Evolutionary conservation across 2,888 invertebrate genomes (phyloP), one percentile per base, ranked within the genome.

Genomic region (Malthinus seriepunctatus): DNA sequence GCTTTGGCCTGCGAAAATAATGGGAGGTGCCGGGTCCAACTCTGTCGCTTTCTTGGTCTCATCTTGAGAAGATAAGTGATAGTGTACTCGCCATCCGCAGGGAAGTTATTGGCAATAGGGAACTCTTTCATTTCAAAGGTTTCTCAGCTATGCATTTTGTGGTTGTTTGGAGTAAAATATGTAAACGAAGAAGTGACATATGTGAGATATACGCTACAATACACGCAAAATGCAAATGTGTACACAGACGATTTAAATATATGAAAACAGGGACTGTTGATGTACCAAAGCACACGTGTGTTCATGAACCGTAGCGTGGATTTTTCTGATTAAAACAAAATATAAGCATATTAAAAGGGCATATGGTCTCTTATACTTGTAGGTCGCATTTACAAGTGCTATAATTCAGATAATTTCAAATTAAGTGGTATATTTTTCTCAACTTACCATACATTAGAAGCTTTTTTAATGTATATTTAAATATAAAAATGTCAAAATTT

Each of bases 221-320:
- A 67, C 71, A 73, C 70, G 73, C 73, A 72, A 74, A 73, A 75
- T 75, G 74, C 69, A 74, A 75, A 75, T 75, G 70, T 57, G 68
- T 64, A 69, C 66, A 67, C 55, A 52, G 69, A 75, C 73, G 72
- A 75, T 75, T 75, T 75, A 71, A 75, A 75, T 75, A 73, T 71
- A 74, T 71, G 71, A 73, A 72, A 73, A 73, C 50, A 58, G 47
- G 69, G 69, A 69, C 69, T 71, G 62, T 67, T 72, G 72, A 73
- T 73, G 74, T 64, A 62, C 67, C 71, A 56, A 64, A 65, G 23
- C 70, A 70, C 74, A 73, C 73, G 73, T 75, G 74, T 73, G 73
- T 69, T 65, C 69, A 56, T 39, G 58, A 58, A 71, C 65, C 73
- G 68, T 72, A 62, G 66, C 71, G 68, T 64, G 68, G 65, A 68